phyloP scores from a whole-genome alignment of 2,113 vertebrate species.

The Sceloporus undulatus region DNA sequence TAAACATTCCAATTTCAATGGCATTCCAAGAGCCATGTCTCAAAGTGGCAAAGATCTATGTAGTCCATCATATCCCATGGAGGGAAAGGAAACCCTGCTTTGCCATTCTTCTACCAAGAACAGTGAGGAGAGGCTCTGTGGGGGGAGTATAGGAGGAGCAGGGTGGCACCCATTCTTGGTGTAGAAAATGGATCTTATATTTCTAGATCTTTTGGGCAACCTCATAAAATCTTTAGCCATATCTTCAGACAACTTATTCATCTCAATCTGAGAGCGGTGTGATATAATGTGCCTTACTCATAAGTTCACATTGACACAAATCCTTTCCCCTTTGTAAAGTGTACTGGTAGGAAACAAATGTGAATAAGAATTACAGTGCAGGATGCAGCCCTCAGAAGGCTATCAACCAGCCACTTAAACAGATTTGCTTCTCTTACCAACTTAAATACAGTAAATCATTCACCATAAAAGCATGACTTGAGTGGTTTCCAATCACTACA shows the following conservation, averaged over 20 bases:
- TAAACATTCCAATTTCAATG: constrained; percentile 5
- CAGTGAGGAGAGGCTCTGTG: neutral
- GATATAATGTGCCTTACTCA: neutral
- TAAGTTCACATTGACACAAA: neutral
- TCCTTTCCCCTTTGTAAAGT: neutral
- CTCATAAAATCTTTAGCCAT: neutral
- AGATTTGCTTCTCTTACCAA: neutral
- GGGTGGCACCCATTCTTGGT: neutral
- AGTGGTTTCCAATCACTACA: neutral
- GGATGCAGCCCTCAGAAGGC: neutral
- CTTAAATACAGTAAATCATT: neutral
- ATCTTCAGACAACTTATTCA: neutral
- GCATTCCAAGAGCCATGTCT: neutral
- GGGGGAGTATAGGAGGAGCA: no score
- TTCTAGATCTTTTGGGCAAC: neutral
- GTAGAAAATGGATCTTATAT: neutral
- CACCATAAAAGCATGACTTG: neutral
- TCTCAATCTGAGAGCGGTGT: neutral
- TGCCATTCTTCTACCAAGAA: neutral
- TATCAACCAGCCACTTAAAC: neutral
- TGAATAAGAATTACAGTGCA: neutral
- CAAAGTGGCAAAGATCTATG: neutral
- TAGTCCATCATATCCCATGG: neutral
- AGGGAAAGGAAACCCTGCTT: no score
- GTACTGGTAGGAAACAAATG: neutral